Base-by-base conservation (phyloP, 2,797 vertebrate genomes). In the Pogoniulus pusillus region DNA sequence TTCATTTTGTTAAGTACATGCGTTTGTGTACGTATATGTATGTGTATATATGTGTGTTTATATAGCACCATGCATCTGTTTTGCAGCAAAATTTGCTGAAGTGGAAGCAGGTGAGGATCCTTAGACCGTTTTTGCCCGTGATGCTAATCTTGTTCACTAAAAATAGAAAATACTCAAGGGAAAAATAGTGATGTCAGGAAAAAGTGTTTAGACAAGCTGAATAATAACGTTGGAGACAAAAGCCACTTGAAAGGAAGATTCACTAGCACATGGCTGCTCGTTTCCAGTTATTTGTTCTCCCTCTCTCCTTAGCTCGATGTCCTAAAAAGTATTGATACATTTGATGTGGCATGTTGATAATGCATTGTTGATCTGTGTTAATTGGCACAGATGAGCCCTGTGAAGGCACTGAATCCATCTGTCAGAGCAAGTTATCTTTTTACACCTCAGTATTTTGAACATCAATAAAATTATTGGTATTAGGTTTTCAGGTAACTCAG, bases 51-150 rank as follows among this genome's bases (percentile, higher is more conserved):
- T 54, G 16, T 8, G 16, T 71, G 41, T 87, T 92, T 89, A 57
- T 39, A 37, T 4, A 76, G 24, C 27, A 69, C 6, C 0, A 1
- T 30, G 29, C 73, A 82, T 90, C 62, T 84, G 26, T 73, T 91
- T 91, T 76, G 49, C 72, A 87, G 74, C 43, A 76, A 24, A 83
- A 68, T 79, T 93, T 91, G 1, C 65, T 93, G 45, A 94, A 91
- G 85, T 88, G 75, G 83, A 92, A 94, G 49, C 74, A 88, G 64
- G 68, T 88, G 90, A 79, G 71, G 57, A 45, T 91, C 19, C 47
- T 91, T 65, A 75, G 15, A 69, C 73, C 7, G 49, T 4, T 76
- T 86, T 85, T 84, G 29, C 43, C 49, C 30, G 41, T 10, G 14
- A 41, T 55, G 24, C 0, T 47, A 85, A 34, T 80, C 12, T 2